Evolutionary conservation across 1,140 invertebrate genomes (phyloP).

Genomic region (Panagrolaimus sp.): DNA sequence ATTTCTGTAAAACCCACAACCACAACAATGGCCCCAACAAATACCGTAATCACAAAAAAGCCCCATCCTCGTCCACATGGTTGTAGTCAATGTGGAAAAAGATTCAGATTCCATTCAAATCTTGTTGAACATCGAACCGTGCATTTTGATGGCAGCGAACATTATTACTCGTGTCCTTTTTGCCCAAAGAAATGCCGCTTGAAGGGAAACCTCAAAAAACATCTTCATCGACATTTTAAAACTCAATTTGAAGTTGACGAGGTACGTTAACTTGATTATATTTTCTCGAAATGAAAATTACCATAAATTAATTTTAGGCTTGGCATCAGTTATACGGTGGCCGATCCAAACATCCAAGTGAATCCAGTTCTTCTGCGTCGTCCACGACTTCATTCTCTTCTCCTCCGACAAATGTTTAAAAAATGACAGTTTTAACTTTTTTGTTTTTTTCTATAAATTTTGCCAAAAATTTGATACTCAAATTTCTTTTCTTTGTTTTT

Average conservation of each 20-base stretch:
- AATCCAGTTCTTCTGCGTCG: too few relatives aligned
- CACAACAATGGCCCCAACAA: too few relatives aligned
- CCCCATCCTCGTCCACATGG: background rate
- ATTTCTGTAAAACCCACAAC: too few relatives aligned
- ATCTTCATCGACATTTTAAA: slow-evolving; percentile 9
- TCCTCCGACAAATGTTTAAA: too few relatives aligned
- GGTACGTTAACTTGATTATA: background rate
- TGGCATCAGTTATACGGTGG: slow-evolving; percentile 10
- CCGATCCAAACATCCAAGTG: background rate
- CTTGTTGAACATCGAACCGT: slow-evolving; percentile 9
- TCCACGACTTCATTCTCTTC: background rate
- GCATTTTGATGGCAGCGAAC: background rate
- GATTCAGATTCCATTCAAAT: slow-evolving; percentile 8
- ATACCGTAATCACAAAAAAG: too few relatives aligned
- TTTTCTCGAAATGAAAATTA: too few relatives aligned
- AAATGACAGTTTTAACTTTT: too few relatives aligned
- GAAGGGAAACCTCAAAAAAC: slow-evolving; percentile 14
- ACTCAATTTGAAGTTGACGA: slow-evolving; percentile 2
- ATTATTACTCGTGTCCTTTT: background rate
- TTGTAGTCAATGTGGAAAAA: background rate
- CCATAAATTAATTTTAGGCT: background rate
- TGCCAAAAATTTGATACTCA: too few relatives aligned
- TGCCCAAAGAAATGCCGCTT: slow-evolving; percentile 1
- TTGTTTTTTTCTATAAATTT: too few relatives aligned
- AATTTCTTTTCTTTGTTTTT: too few relatives aligned